Conservation (phyloP, 2,113 vertebrate species). For the Rostratula benghalensis region DNA sequence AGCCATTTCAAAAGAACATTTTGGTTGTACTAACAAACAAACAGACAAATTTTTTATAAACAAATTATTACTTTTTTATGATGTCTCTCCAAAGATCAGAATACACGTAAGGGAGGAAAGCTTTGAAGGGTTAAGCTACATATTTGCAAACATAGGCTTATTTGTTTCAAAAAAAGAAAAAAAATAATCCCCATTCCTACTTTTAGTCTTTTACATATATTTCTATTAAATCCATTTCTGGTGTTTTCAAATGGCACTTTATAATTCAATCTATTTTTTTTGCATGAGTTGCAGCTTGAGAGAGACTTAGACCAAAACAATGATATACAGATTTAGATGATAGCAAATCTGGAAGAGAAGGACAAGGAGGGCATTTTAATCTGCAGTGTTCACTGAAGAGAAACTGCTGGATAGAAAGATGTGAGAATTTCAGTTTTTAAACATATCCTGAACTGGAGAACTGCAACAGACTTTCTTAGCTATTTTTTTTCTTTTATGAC, state of each 20-base stretch:
- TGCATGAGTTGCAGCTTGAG: neutral
- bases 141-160: neutral
- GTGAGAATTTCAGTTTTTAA: neutral
- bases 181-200: neutral
- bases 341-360: neutral
- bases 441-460: neutral
- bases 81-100: neutral
- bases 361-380: neutral
- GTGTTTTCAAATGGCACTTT: neutral
- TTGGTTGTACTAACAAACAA: neutral
- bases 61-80: neutral
- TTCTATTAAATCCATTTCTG: neutral
- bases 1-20: neutral
- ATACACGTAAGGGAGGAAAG: neutral
- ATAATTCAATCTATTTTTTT: neutral
- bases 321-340: neutral
- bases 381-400: neutral
- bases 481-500: neutral
- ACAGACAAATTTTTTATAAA: neutral
- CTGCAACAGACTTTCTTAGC: neutral
- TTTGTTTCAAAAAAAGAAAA: neutral
- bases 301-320: neutral
- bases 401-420: neutral
- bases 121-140: neutral
- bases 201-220: neutral